Base-by-base conservation (phyloP, 2,797 vertebrate species). In the Oreochromis grahami region DNA sequence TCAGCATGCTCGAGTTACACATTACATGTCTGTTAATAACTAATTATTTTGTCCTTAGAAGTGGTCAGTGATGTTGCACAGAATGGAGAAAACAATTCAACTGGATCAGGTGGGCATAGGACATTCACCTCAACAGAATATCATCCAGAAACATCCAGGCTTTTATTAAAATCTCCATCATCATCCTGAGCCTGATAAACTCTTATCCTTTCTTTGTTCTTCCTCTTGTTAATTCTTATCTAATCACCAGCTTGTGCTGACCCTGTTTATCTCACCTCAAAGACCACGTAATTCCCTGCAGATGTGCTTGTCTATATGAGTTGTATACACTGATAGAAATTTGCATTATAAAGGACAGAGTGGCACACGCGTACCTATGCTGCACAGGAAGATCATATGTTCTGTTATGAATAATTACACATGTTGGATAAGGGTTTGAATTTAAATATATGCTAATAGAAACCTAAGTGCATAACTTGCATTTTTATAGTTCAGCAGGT, bases 61-160 rank as follows among this genome's bases (percentile, higher is more conserved):
- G 79, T 76, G 8, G n/a, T 53, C 76, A 82, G 76, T 41, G 80
- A 51, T 72, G 55, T 87, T 56, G 11, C 91, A 72, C 90, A 90
- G 80, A 95, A 95, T 4, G 92, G 93, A 78, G 86, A 90, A 45
- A 84, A 60, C 32, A 65, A 65, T 21, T 15, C 74, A 53, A 8
- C 32, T 10, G 52, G 15, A 81, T 52, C 13, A 51, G 84, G 93
- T 95, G 58, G 68, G 91, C 81, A 50, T 9, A 6, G 15, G 11
- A 51, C 45, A 34, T n/a, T 32, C 70, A 51, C 17, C 17, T 74
- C 0, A 74, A 32, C 43, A 74, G 43, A 32, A 7, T 32, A 50
- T 32, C 26, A 74, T 51, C 70, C 70, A 51, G 70, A 50, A 74
- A 74, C 26, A 74, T 34, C 65, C 45, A 74, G 26, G 24, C 29